Evolutionary conservation across 2,113 vertebrate species (phyloP), one percentile per base, ranked within the genome.

Genomic region (Pavo muticus): DNA sequence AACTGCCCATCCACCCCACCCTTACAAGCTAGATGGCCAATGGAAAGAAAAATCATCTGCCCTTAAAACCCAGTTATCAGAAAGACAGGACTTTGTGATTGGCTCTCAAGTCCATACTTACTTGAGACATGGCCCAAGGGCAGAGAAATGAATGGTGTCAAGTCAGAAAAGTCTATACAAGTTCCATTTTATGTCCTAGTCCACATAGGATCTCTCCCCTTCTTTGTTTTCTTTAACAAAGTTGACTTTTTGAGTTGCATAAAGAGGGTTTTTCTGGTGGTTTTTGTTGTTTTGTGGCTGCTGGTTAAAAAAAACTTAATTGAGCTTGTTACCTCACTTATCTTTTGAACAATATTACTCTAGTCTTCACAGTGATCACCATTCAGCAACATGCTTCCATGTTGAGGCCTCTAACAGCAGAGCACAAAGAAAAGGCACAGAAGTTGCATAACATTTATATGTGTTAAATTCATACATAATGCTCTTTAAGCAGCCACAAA

Each of bases 11-110:
- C 67, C 67, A 96, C 21, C 45, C 85, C 94, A 76, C n/a, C 48
- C 79, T 91, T 80, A 19, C 48, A 83, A 52, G 75, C 45, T 91
- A 96, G 87, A 91, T 80, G 93, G 93, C 32, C 59, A 23, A 10
- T 19, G 9, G 54, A 82, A 88, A 88, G 71, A 65, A 91, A 64
- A 60, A 78, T 91, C 90, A 82, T 44, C 85, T 78, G 63, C 79
- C 90, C 63, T 69, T 40, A 91, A 96, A 91, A 90, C 70, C 57
- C 75, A 83, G 54, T 29, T 20, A 79, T 70, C 44, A 75, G 37
- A 89, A 92, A 90, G 60, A 72, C 93, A 47, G 7, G 61, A 68
- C 84, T 65, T 24, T 0, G 11, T 61, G 64, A 89, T 72, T 79
- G 65, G 48, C 40, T 80, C 73, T 52, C 45, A 40, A 67, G 50